Conservation (phyloP, 2,797 vertebrate species). For the Dermochelys coriacea region DNA sequence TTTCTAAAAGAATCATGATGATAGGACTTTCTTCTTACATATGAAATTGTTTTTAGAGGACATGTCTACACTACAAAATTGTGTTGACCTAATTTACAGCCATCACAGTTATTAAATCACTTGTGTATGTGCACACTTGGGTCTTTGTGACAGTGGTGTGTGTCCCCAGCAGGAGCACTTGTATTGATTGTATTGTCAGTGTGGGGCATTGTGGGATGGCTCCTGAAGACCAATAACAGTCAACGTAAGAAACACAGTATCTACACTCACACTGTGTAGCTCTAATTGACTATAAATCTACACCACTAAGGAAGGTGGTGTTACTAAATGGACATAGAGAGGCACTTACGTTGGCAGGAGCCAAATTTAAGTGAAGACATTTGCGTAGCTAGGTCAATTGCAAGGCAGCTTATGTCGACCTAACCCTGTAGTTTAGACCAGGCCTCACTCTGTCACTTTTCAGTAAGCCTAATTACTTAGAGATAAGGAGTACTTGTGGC, state of each 20-base stretch:
- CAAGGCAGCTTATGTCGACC: too few relatives aligned
- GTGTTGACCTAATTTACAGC: background rate
- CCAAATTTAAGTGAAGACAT: background rate
- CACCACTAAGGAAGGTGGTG: too few relatives aligned
- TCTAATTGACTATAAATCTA: too few relatives aligned
- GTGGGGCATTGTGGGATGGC: background rate
- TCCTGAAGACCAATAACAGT: background rate
- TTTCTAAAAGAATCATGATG: constrained; percentile 36
- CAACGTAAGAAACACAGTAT: background rate
- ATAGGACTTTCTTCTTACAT: constrained; percentile 2
- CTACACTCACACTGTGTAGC: too few relatives aligned
- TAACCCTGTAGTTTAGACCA: too few relatives aligned
- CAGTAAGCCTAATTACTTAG: constrained; percentile 22
- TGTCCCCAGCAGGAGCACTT: background rate
- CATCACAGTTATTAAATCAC: background rate
- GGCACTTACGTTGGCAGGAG: background rate
- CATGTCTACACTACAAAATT: background rate
- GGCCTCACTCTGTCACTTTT: background rate
- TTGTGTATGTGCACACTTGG: background rate
- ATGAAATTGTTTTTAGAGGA: constrained; percentile 30
- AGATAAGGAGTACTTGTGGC: too few relatives aligned
- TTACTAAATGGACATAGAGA: background rate
- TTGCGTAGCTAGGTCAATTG: too few relatives aligned
- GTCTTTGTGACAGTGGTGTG: background rate
- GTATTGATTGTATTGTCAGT: background rate